Conservation (phyloP, 2,797 vertebrate species). For the Percopsis omiscomaycus region DNA sequence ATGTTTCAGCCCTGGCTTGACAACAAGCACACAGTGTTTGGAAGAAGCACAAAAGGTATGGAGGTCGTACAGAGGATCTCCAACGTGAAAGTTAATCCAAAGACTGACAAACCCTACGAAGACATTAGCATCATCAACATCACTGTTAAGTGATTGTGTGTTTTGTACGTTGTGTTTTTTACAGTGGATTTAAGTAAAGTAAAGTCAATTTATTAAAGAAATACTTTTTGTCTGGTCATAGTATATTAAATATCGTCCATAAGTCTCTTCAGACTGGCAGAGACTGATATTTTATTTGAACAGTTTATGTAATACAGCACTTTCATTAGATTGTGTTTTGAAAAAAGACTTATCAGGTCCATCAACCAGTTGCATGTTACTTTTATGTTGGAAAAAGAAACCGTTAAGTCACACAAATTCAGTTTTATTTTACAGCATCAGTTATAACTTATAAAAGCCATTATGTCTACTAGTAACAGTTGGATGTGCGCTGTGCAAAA, state of each 20-base stretch:
- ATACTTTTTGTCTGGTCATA: not conserved
- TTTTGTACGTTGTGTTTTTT: slow-evolving; percentile 27
- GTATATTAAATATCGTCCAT: not conserved
- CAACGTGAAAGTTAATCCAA: slow-evolving; percentile 95
- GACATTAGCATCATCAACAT: slow-evolving; percentile 99
- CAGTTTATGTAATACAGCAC: too few species aligned
- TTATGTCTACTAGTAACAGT: slow-evolving; percentile 67
- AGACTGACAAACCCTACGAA: slow-evolving; percentile 98
- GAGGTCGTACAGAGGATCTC: slow-evolving; percentile 98
- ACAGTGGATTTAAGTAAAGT: slow-evolving; percentile 41
- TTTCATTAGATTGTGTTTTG: too few species aligned
- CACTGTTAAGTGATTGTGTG: slow-evolving; percentile 85
- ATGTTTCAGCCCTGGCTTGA: slow-evolving; percentile 91
- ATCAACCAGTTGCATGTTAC: too few species aligned
- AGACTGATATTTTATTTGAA: too few species aligned
- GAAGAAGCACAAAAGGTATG: slow-evolving; percentile 95
- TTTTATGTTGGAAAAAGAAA: not conserved
- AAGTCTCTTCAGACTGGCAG: not conserved
- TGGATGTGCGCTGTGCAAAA: slow-evolving; percentile 58
- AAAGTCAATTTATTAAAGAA: slow-evolving; percentile 44
- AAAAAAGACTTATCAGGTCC: too few species aligned
- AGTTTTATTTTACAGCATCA: slow-evolving; percentile 77
- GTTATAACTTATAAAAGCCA: slow-evolving; percentile 74
- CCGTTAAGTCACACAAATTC: slow-evolving; percentile 18
- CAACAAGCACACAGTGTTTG: slow-evolving; percentile 98